phyloP scores from a whole-genome alignment of 2,113 vertebrate species.

The Piliocolobus tephrosceles region DNA sequence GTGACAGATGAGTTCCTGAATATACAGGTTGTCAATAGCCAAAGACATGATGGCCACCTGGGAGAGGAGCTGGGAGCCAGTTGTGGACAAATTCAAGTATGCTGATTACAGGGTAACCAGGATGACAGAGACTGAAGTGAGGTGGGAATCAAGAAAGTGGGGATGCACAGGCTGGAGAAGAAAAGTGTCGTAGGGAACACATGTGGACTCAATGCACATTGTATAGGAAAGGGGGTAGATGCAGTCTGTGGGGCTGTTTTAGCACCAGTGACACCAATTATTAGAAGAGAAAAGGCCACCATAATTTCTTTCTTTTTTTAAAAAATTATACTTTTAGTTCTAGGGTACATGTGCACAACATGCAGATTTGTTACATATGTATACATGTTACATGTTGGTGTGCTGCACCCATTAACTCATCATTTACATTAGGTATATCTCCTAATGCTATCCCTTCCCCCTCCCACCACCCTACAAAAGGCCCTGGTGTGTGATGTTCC shows the following conservation, averaged over 20 bases:
- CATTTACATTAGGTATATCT: too few relatives aligned
- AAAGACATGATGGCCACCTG: not conserved
- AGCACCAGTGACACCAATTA: not conserved
- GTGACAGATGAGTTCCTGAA: not conserved
- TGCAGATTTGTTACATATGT: too few relatives aligned
- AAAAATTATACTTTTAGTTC: too few relatives aligned
- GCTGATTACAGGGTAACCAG: not conserved
- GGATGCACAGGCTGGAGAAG: not conserved
- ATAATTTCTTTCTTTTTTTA: not conserved
- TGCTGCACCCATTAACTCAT: too few relatives aligned
- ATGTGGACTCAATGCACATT: not conserved
- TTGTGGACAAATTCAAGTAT: not conserved
- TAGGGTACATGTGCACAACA: too few relatives aligned
- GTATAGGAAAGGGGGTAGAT: not conserved
- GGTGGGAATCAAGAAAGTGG: not conserved
- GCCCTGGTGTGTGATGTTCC: too few relatives aligned
- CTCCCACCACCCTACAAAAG: too few relatives aligned
- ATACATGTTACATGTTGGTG: too few relatives aligned
- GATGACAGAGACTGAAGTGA: not conserved
- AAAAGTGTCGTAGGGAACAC: fast-evolving
- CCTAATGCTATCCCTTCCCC: too few relatives aligned
- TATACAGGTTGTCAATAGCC: not conserved
- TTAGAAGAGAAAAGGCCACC: not conserved
- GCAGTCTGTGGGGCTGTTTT: not conserved
- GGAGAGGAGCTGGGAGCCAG: not conserved